Evolutionary conservation across 2,888 invertebrate species (phyloP).

Genomic region (Tachystola acroxantha): DNA sequence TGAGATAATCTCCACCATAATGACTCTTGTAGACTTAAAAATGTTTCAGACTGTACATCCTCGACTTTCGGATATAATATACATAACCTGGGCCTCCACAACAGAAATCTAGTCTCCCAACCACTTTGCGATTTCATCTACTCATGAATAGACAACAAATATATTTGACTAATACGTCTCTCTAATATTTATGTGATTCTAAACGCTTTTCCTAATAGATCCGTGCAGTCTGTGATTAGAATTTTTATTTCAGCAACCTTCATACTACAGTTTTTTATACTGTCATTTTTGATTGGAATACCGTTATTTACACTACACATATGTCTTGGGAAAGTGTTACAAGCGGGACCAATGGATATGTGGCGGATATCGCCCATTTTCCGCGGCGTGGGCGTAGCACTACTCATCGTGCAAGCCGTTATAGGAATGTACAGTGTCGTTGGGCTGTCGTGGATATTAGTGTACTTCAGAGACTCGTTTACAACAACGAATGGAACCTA

Average conservation of each 20-base stretch:
- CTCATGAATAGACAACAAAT: too few species aligned
- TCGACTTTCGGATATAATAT: too few species aligned
- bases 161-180: too few species aligned
- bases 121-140: too few species aligned
- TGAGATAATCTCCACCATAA: too few species aligned
- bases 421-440: slow-evolving; percentile 92
- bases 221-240: too few species aligned
- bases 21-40: too few species aligned
- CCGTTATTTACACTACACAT: slow-evolving; percentile 91
- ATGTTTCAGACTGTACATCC: too few species aligned
- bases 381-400: slow-evolving; percentile 91
- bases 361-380: slow-evolving; percentile 96
- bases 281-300: slow-evolving; percentile 89
- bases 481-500: slow-evolving; percentile 87
- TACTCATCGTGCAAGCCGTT: slow-evolving; percentile 87
- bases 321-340: slow-evolving; percentile 90
- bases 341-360: slow-evolving; percentile 93
- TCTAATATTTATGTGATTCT: too few species aligned
- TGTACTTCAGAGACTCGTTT: slow-evolving; percentile 92
- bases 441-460: slow-evolving; percentile 94
- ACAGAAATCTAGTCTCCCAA: too few species aligned
- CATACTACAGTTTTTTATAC: slow-evolving; percentile 90
- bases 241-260: slow-evolving; percentile 84
- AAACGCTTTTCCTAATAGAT: too few species aligned
- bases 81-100: too few species aligned